Evolutionary conservation across 2,797 vertebrate species (phyloP).

Genomic region (Craterocephalus amniculus): DNA sequence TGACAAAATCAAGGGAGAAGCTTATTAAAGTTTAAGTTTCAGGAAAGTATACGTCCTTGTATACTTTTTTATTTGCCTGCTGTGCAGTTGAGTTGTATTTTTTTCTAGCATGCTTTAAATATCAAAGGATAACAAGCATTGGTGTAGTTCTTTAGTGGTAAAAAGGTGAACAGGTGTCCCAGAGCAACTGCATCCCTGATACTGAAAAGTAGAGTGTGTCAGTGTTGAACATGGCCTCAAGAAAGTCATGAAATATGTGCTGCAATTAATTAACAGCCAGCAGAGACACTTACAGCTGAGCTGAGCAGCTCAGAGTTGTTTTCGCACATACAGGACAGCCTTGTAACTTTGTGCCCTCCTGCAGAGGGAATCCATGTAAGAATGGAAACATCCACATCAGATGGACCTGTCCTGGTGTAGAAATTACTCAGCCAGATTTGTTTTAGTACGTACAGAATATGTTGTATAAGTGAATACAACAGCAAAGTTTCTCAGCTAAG

Average conservation of each 20-base stretch:
- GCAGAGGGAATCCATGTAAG: not conserved
- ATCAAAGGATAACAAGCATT: conserved; percentile 31
- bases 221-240: conserved; percentile 3
- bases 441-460: not conserved
- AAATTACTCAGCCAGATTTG: not conserved
- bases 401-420: not conserved
- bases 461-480: not conserved
- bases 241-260: conserved; percentile 19
- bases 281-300: conserved; percentile 10
- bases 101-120: conserved; percentile 33
- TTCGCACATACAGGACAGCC: not conserved
- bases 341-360: not conserved
- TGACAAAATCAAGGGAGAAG: conserved; percentile 9
- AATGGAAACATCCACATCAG: not conserved
- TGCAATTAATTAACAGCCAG: conserved; percentile 1
- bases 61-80: not conserved
- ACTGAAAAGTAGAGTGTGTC: not conserved
- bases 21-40: conserved; percentile 5
- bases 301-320: not conserved
- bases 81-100: conserved; percentile 2
- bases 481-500: not conserved
- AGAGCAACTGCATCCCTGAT: conserved; percentile 40
- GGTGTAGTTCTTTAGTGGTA: conserved; percentile 38
- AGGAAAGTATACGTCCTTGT: conserved; percentile 2
- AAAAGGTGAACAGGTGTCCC: conserved; percentile 77